These are phyloP conservation scores for Hylia prasina DNA, from an alignment of 2,113 vertebrate species.

Conservation along the genomic window DNA sequence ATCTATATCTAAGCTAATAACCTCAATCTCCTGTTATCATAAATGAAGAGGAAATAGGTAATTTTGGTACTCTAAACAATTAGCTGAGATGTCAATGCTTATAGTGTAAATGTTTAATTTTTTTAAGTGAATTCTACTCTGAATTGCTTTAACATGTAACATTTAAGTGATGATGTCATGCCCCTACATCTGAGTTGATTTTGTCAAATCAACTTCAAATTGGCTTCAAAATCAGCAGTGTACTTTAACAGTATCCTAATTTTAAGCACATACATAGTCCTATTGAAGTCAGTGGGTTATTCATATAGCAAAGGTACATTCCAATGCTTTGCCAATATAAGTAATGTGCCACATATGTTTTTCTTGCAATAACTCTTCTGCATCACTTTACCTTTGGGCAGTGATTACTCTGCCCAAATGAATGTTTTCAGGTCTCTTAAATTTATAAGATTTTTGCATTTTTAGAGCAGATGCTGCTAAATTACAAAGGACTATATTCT, in stretches of 20 bases:
- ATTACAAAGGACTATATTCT: not conserved
- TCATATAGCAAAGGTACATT: not conserved
- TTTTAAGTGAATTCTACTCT: not conserved
- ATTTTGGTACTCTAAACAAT: not conserved
- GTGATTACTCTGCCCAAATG: not conserved
- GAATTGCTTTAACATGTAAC: not conserved
- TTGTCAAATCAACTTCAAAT: not conserved
- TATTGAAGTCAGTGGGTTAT: not conserved
- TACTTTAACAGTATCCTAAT: not conserved
- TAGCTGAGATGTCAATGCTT: not conserved
- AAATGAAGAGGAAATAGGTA: not conserved
- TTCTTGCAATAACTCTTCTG: slow-evolving; percentile 17
- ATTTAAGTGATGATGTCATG: not conserved
- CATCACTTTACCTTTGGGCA: slow-evolving; percentile 21
- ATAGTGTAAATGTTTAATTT: not conserved
- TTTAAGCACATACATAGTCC: not conserved
- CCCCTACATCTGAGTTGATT: not conserved
- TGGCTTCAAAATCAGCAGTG: not conserved
- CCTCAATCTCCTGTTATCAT: not conserved
- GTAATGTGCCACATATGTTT: not conserved
- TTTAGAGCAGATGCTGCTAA: slow-evolving; percentile 21
- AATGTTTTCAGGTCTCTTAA: slow-evolving; percentile 30
- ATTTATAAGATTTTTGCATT: slow-evolving; percentile 23
- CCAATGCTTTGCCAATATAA: not conserved
- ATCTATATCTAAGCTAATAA: not conserved